A percentile compares a stretch with the other conserved stretches of the same genome.
Evolutionary conservation across 2,888 invertebrate species (phyloP).

Genomic region (Tachystola acroxantha): DNA sequence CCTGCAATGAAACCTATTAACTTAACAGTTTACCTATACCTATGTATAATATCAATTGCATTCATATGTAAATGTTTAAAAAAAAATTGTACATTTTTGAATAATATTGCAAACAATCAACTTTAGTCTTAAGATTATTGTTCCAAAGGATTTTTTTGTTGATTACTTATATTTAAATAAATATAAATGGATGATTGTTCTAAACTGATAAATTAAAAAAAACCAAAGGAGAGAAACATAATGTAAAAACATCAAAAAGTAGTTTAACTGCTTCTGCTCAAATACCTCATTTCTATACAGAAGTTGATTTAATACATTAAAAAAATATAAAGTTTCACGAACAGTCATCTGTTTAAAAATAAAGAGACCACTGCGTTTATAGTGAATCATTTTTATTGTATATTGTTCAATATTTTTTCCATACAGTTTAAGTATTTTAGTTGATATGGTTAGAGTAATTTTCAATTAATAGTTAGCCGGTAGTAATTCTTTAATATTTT

Average conservation of each 20-base stretch:
- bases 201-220: slow-evolving; percentile 24
- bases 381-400: slow-evolving; percentile 76
- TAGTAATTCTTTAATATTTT: slow-evolving; percentile 74
- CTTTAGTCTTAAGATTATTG: neutral
- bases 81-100: too few species aligned
- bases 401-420: slow-evolving; percentile 76
- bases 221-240: slow-evolving; percentile 15
- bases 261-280: slow-evolving; percentile 35
- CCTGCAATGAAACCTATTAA: too few species aligned
- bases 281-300: slow-evolving; percentile 41
- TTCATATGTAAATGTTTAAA: too few species aligned
- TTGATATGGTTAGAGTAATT: slow-evolving; percentile 70
- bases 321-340: slow-evolving; percentile 23
- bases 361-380: slow-evolving; percentile 61
- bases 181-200: slow-evolving; percentile 24
- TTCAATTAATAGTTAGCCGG: slow-evolving; percentile 71
- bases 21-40: too few species aligned
- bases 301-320: slow-evolving; percentile 18
- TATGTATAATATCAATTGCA: too few species aligned
- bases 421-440: slow-evolving; percentile 73
- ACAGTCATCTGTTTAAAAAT: slow-evolving; percentile 24
- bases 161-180: slow-evolving; percentile 30
- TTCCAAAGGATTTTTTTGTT: slow-evolving; percentile 17
- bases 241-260: slow-evolving; percentile 9
- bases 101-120: too few species aligned